Percentiles rank a stretch among this genome's conserved stretches.
Conservation (phyloP, 2,113 vertebrate species). For the Tupaia chinensis region DNA sequence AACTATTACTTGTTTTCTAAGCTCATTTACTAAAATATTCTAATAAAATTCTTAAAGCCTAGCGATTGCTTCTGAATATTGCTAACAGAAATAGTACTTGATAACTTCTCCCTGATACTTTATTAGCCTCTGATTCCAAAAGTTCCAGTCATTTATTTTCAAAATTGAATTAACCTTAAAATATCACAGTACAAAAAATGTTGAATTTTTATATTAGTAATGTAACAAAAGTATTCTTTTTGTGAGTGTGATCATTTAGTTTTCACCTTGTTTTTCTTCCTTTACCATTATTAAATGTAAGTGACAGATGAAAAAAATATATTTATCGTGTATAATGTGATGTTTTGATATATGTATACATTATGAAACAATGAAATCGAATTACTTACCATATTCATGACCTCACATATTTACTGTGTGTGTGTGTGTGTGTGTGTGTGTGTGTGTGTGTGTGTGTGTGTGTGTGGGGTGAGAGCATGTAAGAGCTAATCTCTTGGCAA, state of each 20-base stretch:
- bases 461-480: background rate
- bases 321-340: background rate
- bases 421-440: too few species aligned
- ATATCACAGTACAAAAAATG: background rate
- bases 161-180: conserved; percentile 34
- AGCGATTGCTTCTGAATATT: conserved; percentile 37
- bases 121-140: conserved; percentile 31
- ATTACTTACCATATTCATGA: background rate
- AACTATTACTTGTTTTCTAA: conserved; percentile 47
- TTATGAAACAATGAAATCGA: background rate
- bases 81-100: conserved; percentile 50
- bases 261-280: background rate
- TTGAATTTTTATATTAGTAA: background rate
- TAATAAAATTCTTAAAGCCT: conserved; percentile 21
- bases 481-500: background rate
- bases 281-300: background rate
- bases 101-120: conserved; percentile 40
- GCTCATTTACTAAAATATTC: background rate
- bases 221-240: background rate
- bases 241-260: background rate
- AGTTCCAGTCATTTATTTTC: conserved; percentile 12
- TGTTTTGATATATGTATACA: background rate
- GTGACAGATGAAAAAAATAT: background rate
- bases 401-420: background rate
- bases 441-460: background rate